Evolutionary conservation across 1,140 invertebrate genomes (phyloP).

Genomic region (Drosophila ananassae): DNA sequence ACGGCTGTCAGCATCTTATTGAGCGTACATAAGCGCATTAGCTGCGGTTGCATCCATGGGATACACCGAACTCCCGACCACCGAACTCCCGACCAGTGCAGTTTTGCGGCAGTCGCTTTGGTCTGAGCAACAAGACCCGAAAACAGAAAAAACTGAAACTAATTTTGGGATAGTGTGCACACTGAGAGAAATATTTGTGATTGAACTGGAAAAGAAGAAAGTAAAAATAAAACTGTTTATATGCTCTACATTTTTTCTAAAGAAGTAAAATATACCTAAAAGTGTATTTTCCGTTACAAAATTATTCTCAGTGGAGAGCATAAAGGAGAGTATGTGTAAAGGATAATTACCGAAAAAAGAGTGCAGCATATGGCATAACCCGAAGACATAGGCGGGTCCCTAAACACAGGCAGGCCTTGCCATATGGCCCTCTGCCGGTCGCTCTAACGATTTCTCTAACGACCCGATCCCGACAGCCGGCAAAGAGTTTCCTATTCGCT

Average conservation of each 20-base stretch:
- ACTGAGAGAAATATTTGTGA: conserved; percentile 3
- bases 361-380: conserved; percentile 60
- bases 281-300: neutral
- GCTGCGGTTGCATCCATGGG: conserved; percentile 67
- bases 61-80: conserved; percentile 22
- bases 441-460: conserved; percentile 22
- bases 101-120: conserved; percentile 58
- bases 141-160: conserved; percentile 60
- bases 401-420: conserved; percentile 33
- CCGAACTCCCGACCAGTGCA: conserved; percentile 25
- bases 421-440: conserved; percentile 51
- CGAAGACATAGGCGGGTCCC: conserved; percentile 38
- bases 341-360: conserved; percentile 71
- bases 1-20: conserved; percentile 78
- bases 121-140: conserved; percentile 50
- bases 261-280: neutral
- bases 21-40: conserved; percentile 77
- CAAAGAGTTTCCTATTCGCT: conserved; percentile 59
- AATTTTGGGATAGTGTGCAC: conserved; percentile 38
- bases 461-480: conserved; percentile 53
- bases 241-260: neutral
- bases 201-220: too few species aligned
- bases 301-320: conserved; percentile 5
- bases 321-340: conserved; percentile 39
- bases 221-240: neutral